Evolutionary conservation across 2,888 invertebrate species (phyloP), one percentile per base, ranked within the genome.

Genomic region (Leucophenga maculata): DNA sequence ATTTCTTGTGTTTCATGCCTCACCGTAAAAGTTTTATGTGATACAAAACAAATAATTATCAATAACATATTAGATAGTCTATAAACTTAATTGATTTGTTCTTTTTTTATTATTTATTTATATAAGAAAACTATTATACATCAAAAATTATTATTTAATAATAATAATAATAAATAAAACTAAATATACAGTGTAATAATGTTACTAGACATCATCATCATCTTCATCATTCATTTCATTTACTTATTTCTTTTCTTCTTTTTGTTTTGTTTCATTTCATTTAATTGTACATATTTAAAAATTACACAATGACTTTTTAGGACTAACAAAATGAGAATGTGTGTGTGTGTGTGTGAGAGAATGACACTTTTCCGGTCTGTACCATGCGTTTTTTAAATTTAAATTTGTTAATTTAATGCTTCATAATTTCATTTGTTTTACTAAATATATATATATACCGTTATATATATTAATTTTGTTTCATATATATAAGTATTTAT

Each of bases 101-200:
- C 75, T 71, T 77, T 71, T 77, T 85, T 85, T 79, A 80, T 81
- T 75, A 67, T 75, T 55, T 78, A 71, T 74, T 72, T 77, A 82
- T 86, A 85, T 85, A 86, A 83, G 83, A 86, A 85, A 86, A 86
- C 85, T 85, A 86, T 85, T 81, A 82, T 85, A 85, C 85, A 85
- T 82, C 78, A 77, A 85, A 85, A 85, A 85, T 83, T 77, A 85
- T 82, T 72, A 48, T 48, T 22, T 46, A 39, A 46, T 64, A 46
- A 46, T 62, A 62, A 83, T 80, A 80, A 83, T 83, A 80, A 83
- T 80, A 84, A 86, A 85, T 86, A 85, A 78, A 85, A 86, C 84
- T 85, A 86, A 86, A 83, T 79, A 81, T 81, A 79, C 83, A 85
- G 70, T 59, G 22, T 57, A 68, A 69, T 67, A 81, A 82, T 79